Evolutionary conservation across 1,140 invertebrate genomes (phyloP), one percentile per base, ranked within the genome.

Genomic region (Coenobita brevimanus): DNA sequence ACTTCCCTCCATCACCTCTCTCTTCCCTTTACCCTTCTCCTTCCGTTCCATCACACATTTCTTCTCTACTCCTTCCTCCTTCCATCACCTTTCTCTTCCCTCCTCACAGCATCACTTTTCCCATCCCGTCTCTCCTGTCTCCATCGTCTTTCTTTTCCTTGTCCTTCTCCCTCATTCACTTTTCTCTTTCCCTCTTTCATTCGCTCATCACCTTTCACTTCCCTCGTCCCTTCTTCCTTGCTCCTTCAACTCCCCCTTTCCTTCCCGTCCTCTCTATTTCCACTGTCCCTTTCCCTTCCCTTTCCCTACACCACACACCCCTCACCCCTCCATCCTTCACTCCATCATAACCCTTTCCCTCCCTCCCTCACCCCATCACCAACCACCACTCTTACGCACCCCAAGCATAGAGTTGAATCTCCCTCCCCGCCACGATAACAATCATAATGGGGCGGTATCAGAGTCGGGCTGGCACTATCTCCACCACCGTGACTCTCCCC

Each of bases 61-160:
- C 1, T n/a, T 79, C 41, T 3, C 75, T 79, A 36, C 17, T n/a
- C 24, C 75, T 41, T 41, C 46, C 76, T 79, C 76, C 54, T 46
- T 79, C 46, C n/a, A n/a, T n/a, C n/a, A n/a, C n/a, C n/a, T 30
- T 33, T 30, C 30, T 3, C 67, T 71, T 50, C 75, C 50, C 75
- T 50, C 46, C 46, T 46, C 27, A 15, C 54, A 60, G n/a, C 71
- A 38, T 13, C 33, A 38, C 71, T 27, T 30, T 2, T 24, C 1
- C 3, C 30, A 27, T 0, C 0, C 27, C 15, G 15, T 33, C 13
- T 78, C 30, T 24, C 15, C 0, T 76, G 15, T 50, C 46, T 50
- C 46, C 30, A 21, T 33, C 8, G 38, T n/a, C 73, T 13, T 76
- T 41, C 41, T 24, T 21, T 3, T 41, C 76, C 50, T 24, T 21